Evolutionary conservation across 1,140 invertebrate species (phyloP).

Genomic region (Neodiprion lecontei): DNA sequence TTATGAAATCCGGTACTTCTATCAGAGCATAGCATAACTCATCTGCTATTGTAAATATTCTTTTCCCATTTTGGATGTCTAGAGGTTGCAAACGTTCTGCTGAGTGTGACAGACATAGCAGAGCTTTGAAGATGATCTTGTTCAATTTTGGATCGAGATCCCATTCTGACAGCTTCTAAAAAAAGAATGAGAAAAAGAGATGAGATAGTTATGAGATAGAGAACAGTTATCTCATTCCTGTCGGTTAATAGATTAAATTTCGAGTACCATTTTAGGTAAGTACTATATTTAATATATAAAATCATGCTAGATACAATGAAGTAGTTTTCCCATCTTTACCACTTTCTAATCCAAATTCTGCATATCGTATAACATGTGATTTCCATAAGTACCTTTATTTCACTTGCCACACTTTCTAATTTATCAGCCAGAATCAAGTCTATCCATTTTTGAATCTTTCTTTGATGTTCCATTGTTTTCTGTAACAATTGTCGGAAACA

Average conservation of each 20-base stretch:
- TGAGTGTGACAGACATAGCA: slow-evolving; percentile 35
- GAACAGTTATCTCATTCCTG: slow-evolving; percentile 10
- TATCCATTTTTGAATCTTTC: slow-evolving; percentile 33
- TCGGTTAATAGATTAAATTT: neutral
- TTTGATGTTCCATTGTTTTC: neutral
- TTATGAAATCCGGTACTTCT: slow-evolving; percentile 30
- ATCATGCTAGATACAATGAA: slow-evolving; percentile 39
- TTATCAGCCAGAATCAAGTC: slow-evolving; percentile 24
- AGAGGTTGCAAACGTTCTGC: slow-evolving; percentile 34
- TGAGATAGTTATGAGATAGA: neutral
- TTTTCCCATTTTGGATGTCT: slow-evolving; percentile 24
- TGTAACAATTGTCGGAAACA: too few relatives aligned
- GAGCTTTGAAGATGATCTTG: slow-evolving; percentile 37
- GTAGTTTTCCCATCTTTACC: slow-evolving; percentile 53
- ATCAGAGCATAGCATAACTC: slow-evolving; percentile 34
- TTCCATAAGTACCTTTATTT: slow-evolving; percentile 29
- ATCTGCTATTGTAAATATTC: slow-evolving; percentile 31
- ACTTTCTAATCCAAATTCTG: slow-evolving; percentile 17
- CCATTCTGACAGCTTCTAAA: neutral
- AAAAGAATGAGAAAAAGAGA: neutral
- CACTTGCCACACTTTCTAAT: slow-evolving; percentile 25
- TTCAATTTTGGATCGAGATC: slow-evolving; percentile 18
- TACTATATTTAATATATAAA: neutral
- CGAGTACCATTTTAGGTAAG: neutral
- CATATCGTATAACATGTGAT: neutral